Base-by-base conservation (phyloP, 2,797 vertebrate genomes). In the Clarias fuscus region DNA sequence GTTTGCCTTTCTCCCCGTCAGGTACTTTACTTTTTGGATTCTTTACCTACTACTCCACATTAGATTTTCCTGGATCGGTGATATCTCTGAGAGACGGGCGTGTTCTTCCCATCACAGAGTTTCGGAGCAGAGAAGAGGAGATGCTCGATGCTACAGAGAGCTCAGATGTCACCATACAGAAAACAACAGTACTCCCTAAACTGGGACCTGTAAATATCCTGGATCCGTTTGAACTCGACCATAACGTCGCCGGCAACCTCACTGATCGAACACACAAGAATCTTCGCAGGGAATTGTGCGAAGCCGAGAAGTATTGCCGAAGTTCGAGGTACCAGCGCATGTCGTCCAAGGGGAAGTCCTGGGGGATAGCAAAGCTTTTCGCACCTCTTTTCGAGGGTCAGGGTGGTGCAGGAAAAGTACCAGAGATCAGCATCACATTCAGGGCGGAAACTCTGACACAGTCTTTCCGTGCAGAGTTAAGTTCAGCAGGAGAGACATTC, bases 181-280 rank as follows among this genome's bases (percentile, higher is more conserved):
- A 87, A 72, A 37, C 77, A 30, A 75, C 81, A 7, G 76, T 73
- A 0, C 20, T 71, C 2, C 94, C 93, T 27, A 95, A 89, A 85
- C 84, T 97, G 6, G 96, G 96, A 0, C 93, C 96, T 17, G 78
- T 98, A 68, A 98, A 96, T 86, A 91, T 99, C 37, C 93, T 98
- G 89, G 98, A 99, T 88, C 98, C 98, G 0, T 98, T 99, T 27
- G 97, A 99, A 89, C 93, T 97, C 27, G 95, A 93, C 87, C 98
- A 99, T 93, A 99, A 99, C 0, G 97, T 98, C 4, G 96, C 97
- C 0, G 97, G 96, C 43, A 99, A 98, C 17, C 92, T 98, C 87
- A 96, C 92, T 0, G 93, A 96, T 20, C 95, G 96, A n/a, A 93
- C 95, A 0, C 96, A 94, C 0, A 91, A 91, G 61, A 93, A 89